phyloP scores from a whole-genome alignment of 2,888 invertebrate genomes.

The Criorhina ranunculi region DNA sequence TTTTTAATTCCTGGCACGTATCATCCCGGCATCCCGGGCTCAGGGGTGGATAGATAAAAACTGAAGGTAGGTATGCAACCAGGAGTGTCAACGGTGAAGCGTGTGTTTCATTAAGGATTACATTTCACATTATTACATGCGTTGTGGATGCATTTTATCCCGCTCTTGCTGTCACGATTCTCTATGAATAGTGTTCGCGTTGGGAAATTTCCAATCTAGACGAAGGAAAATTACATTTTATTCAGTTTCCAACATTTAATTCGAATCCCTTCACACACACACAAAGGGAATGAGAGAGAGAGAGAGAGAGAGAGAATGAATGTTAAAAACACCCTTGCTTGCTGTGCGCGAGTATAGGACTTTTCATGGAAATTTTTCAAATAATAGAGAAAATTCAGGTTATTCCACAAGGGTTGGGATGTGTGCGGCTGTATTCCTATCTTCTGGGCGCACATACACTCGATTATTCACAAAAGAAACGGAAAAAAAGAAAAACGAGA shows the following conservation, averaged over 20 bases:
- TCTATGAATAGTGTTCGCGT: neutral
- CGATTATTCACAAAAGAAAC: slow-evolving; percentile 56
- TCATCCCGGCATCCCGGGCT: slow-evolving; percentile 17
- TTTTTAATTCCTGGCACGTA: slow-evolving; percentile 71
- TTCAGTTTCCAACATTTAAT: slow-evolving; percentile 58
- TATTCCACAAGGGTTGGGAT: slow-evolving; percentile 23
- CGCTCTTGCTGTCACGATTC: slow-evolving; percentile 5
- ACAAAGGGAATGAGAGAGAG: neutral
- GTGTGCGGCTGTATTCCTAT: neutral
- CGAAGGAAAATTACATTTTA: slow-evolving; percentile 66
- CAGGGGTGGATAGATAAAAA: slow-evolving; percentile 33
- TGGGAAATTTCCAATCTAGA: slow-evolving; percentile 63
- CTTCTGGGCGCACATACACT: slow-evolving; percentile 40
- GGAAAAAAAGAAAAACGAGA: slow-evolving; percentile 1
- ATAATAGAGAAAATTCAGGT: slow-evolving; percentile 61
- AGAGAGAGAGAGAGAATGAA: neutral
- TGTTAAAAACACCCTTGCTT: slow-evolving; percentile 5
- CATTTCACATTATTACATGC: slow-evolving; percentile 44
- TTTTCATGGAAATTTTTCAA: slow-evolving; percentile 51
- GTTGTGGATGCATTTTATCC: slow-evolving; percentile 11
- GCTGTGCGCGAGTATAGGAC: slow-evolving; percentile 31
- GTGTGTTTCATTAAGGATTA: slow-evolving; percentile 70
- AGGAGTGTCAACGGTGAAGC: slow-evolving; percentile 2
- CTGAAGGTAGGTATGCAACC: slow-evolving; percentile 37
- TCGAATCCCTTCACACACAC: slow-evolving; percentile 27